Evolutionary conservation across 2,797 vertebrate species (phyloP).

Genomic region (Urocyon cinereoargenteus): DNA sequence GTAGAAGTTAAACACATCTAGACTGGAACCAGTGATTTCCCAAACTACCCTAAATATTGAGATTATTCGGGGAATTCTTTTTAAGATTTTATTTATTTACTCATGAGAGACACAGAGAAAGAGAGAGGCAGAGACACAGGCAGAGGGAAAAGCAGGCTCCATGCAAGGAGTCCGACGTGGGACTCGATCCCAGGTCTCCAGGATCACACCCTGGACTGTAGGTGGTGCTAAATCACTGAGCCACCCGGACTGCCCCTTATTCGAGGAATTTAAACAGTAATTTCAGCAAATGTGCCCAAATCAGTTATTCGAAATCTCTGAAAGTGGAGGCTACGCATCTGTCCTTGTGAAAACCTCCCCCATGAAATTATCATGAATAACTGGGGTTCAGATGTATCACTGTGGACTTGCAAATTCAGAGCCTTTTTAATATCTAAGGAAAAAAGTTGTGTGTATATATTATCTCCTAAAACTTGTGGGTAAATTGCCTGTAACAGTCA

Average conservation of each 20-base stretch:
- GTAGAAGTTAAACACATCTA: background rate
- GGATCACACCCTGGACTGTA: too few relatives aligned
- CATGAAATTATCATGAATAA: background rate
- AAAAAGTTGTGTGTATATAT: background rate
- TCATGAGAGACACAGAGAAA: too few relatives aligned
- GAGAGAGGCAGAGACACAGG: too few relatives aligned
- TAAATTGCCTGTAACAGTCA: background rate
- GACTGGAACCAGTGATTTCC: background rate
- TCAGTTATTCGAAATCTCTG: background rate
- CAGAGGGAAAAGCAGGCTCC: too few relatives aligned
- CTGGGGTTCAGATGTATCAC: accelerated
- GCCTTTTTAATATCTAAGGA: background rate
- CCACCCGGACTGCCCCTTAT: background rate
- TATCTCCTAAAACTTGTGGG: background rate
- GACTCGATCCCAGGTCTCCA: too few relatives aligned
- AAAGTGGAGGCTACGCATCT: accelerated
- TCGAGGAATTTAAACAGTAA: background rate
- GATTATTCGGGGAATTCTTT: background rate
- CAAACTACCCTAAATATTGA: background rate
- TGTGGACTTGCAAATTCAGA: background rate
- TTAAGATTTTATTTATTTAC: too few relatives aligned
- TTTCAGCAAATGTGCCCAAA: background rate
- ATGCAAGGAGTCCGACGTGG: too few relatives aligned
- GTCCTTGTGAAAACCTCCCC: background rate
- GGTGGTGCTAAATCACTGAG: too few relatives aligned